These are phyloP conservation scores for Enteromius fasciolatus DNA, from an alignment of 2,797 vertebrate species.

Conservation along the genomic window DNA sequence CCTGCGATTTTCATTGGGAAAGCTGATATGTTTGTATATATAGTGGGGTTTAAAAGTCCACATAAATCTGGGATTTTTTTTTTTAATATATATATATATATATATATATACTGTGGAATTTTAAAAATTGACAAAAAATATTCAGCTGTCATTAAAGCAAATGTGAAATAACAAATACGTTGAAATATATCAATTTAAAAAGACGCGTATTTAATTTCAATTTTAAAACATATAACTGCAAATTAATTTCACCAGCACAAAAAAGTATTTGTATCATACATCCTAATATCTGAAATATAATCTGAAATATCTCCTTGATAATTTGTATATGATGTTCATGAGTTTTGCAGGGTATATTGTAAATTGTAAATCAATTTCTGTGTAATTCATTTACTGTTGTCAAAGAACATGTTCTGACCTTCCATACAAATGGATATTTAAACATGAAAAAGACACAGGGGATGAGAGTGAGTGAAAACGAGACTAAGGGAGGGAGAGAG, in stretches of 20 bases:
- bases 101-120: neutral
- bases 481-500: neutral
- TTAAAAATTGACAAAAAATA: neutral
- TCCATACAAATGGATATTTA: constrained; percentile 35
- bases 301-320: neutral
- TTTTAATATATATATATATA: no score
- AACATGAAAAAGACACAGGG: constrained; percentile 30
- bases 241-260: neutral
- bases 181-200: neutral
- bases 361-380: constrained; percentile 14
- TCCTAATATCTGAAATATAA: neutral
- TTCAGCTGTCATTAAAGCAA: neutral
- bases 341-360: neutral
- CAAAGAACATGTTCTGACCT: constrained; percentile 3
- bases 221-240: neutral
- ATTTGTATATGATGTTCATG: neutral
- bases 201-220: neutral
- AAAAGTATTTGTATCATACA: neutral
- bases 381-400: constrained; percentile 20
- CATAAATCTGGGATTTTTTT: neutral
- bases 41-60: neutral
- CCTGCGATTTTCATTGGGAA: constrained; percentile 4
- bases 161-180: neutral
- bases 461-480: constrained; percentile 1
- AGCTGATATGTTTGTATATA: constrained; percentile 21